These are phyloP conservation scores for Kryptopterus vitreolus DNA, from an alignment of 2,797 vertebrate species.

Conservation along the genomic window DNA sequence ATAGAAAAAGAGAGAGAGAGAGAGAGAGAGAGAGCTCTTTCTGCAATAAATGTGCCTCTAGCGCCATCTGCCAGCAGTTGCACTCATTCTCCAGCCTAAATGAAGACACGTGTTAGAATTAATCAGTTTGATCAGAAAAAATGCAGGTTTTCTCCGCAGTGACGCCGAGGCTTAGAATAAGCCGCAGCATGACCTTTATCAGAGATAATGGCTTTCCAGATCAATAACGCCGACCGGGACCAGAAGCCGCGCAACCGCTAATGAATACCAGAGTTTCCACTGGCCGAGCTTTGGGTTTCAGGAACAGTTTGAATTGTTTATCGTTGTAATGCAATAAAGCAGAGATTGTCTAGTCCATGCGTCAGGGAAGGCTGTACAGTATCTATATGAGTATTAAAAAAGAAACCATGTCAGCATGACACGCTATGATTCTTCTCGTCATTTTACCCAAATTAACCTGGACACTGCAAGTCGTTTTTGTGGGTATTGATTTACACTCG, in stretches of 20 bases:
- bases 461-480: constrained; percentile 15
- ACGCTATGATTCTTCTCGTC: not conserved
- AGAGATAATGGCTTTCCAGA: constrained; percentile 46
- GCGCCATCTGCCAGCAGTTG: constrained; percentile 70
- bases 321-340: constrained; percentile 20
- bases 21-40: not conserved
- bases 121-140: constrained; percentile 7
- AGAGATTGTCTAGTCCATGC: not conserved
- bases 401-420: not conserved
- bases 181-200: constrained; percentile 43
- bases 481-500: constrained; percentile 53
- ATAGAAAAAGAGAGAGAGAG: not conserved
- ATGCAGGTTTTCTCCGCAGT: constrained; percentile 5
- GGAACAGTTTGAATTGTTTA: constrained; percentile 13
- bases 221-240: constrained; percentile 50
- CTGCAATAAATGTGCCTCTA: constrained; percentile 54
- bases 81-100: constrained; percentile 32
- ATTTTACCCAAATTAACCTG: not conserved
- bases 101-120: not conserved
- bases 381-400: not conserved
- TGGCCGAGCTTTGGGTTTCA: constrained; percentile 26
- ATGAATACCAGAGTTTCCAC: constrained; percentile 48
- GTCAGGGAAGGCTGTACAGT: not conserved
- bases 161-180: constrained; percentile 39
- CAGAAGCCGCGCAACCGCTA: constrained; percentile 55